These are phyloP conservation scores for Mesembrinibis cayennensis DNA, from an alignment of 2,113 vertebrate species.

Conservation along the genomic window DNA sequence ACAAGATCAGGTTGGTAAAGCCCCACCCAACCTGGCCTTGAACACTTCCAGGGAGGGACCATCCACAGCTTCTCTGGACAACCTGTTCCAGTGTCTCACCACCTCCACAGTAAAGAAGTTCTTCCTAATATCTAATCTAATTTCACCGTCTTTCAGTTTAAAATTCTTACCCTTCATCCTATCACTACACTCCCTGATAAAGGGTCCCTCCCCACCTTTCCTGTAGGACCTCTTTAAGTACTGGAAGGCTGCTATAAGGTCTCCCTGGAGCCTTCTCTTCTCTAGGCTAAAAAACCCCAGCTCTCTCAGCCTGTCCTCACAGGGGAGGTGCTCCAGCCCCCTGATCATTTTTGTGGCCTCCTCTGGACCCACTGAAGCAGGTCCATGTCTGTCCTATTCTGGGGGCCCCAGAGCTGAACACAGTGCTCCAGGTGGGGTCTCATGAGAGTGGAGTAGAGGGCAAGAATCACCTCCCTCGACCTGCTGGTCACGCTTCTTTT, in stretches of 20 bases:
- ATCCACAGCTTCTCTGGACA: background rate
- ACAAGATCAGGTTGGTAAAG: no score
- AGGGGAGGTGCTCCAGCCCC: background rate
- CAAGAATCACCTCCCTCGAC: fast-evolving
- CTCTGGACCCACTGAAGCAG: fast-evolving
- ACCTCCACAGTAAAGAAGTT: background rate
- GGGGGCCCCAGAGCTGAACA: background rate
- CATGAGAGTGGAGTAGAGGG: fast-evolving
- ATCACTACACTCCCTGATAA: background rate
- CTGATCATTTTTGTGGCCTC: fast-evolving
- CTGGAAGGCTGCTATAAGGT: background rate
- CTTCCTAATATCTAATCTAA: background rate
- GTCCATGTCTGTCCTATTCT: background rate
- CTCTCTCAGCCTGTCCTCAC: background rate
- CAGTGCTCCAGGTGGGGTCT: background rate
- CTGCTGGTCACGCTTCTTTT: background rate
- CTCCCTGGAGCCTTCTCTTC: background rate
- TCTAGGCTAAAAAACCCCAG: background rate
- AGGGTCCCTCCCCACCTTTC: background rate
- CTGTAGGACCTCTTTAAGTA: background rate
- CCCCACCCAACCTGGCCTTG: background rate
- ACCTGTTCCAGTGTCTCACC: background rate
- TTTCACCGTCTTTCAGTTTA: background rate
- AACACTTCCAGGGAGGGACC: background rate
- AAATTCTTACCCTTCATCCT: fast-evolving